phyloP scores from a whole-genome alignment of 2,888 invertebrate genomes.

The Neuroscelio doddi region DNA sequence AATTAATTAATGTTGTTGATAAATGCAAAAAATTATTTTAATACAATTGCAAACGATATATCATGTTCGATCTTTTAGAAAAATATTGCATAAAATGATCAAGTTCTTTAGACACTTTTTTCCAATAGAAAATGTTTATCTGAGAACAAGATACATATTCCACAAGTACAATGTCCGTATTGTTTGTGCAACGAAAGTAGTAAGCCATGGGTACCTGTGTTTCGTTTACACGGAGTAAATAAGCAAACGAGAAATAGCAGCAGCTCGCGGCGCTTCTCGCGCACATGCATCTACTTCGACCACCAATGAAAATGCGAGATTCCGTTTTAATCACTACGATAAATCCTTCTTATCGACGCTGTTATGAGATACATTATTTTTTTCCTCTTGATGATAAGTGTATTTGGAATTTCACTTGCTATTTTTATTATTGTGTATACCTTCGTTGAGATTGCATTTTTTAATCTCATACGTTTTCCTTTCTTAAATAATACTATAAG shows the following conservation, averaged over 20 bases:
- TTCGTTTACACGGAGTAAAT: conserved; percentile 55
- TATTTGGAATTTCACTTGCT: conserved; percentile 41
- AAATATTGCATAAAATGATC: neutral
- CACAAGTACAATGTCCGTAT: conserved; percentile 51
- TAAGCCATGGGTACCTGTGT: conserved; percentile 45
- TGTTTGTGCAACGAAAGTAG: conserved; percentile 59
- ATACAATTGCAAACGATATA: no score
- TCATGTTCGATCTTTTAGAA: no score
- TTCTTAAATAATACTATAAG: no score
- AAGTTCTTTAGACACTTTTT: neutral
- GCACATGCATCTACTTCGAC: conserved; percentile 47
- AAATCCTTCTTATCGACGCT: conserved; percentile 34
- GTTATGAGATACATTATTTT: conserved; percentile 29
- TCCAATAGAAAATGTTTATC: conserved; percentile 2
- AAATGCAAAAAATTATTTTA: no score
- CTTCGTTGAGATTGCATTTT: no score
- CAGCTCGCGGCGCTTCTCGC: conserved; percentile 29
- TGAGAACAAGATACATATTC: conserved; percentile 15
- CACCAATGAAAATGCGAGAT: conserved; percentile 40
- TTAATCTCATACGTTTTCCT: no score
- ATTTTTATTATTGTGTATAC: conserved; percentile 19
- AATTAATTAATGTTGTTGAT: no score
- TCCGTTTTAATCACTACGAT: conserved; percentile 36
- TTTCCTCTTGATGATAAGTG: conserved; percentile 37
- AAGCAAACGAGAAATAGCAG: conserved; percentile 58